Evolutionary conservation across 1,140 invertebrate genomes (phyloP).

Genomic region (Musca domestica): DNA sequence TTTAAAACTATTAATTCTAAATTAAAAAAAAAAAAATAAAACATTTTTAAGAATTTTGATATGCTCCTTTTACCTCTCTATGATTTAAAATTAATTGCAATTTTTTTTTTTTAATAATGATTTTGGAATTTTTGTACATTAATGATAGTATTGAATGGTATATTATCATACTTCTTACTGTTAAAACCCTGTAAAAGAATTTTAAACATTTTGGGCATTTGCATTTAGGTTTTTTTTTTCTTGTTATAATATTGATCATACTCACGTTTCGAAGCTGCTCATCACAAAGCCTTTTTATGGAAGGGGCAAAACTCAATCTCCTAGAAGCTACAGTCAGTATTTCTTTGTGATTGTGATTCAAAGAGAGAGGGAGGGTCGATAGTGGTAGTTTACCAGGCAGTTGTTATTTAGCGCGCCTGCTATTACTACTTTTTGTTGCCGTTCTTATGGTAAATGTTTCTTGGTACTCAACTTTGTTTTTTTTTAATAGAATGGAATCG

Average conservation of each 20-base stretch:
- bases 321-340: constrained; percentile 3
- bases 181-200: constrained; percentile 11
- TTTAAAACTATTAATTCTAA: constrained; percentile 5
- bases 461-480: too few relatives aligned
- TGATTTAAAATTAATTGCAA: background rate
- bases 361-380: constrained; percentile 9
- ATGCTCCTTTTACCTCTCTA: constrained; percentile 11
- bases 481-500: too few relatives aligned
- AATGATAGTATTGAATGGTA: background rate
- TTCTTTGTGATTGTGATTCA: background rate
- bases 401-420: constrained; percentile 1
- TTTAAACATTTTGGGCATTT: background rate
- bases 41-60: constrained; percentile 9
- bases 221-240: background rate
- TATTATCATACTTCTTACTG: background rate
- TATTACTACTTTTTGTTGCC: background rate
- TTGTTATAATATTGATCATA: constrained; percentile 6
- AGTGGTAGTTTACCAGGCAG: background rate
- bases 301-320: constrained; percentile 8
- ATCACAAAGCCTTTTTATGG: too few relatives aligned
- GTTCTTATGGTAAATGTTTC: too few relatives aligned
- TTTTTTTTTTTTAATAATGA: background rate
- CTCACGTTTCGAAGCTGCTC: constrained; percentile 12
- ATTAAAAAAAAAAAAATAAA: background rate
- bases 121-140: background rate